Evolutionary conservation across 1,140 invertebrate genomes (phyloP).

Genomic region (Polypedilum vanderplanki): DNA sequence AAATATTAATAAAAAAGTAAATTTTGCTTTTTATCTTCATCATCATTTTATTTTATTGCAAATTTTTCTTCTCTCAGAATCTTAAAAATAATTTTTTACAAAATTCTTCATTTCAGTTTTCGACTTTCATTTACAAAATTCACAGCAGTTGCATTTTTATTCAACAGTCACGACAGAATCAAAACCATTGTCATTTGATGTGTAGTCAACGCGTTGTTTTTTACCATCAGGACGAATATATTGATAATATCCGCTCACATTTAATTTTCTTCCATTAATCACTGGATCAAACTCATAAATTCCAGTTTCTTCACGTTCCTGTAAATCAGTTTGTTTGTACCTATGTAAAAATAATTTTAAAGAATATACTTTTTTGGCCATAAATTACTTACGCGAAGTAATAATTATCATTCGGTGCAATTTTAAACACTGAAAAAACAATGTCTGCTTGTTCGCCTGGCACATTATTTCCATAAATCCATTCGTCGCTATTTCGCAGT

Average conservation of each 20-base stretch:
- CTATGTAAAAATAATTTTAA: background rate
- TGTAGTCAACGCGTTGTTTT: conserved; percentile 53
- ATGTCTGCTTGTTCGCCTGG: background rate
- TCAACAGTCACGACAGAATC: conserved; percentile 46
- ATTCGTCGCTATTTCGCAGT: background rate
- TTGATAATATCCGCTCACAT: conserved; percentile 42
- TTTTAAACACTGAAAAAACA: background rate
- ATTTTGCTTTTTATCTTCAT: too few relatives aligned
- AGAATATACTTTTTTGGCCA: background rate
- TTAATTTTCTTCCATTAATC: background rate
- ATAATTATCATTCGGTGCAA: conserved; percentile 12
- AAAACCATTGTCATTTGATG: conserved; percentile 59
- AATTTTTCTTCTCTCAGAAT: too few relatives aligned
- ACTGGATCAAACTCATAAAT: background rate
- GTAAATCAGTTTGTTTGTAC: background rate
- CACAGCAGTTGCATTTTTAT: background rate
- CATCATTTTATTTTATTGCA: too few relatives aligned
- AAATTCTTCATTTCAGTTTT: too few relatives aligned
- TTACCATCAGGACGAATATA: conserved; percentile 51
- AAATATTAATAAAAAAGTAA: too few relatives aligned
- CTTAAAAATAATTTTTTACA: too few relatives aligned
- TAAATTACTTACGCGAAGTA: background rate
- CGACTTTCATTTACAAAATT: too few relatives aligned
- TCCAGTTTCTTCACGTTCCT: background rate
- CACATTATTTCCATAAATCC: background rate